A percentile compares a stretch with the other conserved stretches of the same genome.
phyloP scores from a whole-genome alignment of 2,888 invertebrate species.

The Chalcis sispes region DNA sequence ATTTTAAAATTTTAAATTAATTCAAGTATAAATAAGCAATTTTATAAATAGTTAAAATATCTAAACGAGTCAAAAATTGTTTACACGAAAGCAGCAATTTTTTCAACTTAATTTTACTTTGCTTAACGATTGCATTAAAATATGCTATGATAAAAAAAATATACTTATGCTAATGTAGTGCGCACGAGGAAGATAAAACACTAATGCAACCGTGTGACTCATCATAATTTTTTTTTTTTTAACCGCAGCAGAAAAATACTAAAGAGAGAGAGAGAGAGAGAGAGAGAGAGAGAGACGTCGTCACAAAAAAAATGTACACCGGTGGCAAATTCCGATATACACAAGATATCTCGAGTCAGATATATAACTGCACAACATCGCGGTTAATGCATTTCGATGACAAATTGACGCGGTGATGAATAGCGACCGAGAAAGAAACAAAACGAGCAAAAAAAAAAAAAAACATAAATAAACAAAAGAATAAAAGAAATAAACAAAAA shows the following conservation, averaged over 20 bases:
- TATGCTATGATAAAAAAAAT: slow-evolving; percentile 22
- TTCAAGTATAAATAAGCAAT: background rate
- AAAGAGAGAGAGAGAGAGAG: slow-evolving; percentile 9
- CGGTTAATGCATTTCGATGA: slow-evolving; percentile 49
- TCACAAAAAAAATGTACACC: background rate
- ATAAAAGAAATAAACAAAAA: background rate
- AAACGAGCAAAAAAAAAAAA: background rate
- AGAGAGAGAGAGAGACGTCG: background rate
- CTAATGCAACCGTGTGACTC: slow-evolving; percentile 32
- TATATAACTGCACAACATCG: slow-evolving; percentile 7
- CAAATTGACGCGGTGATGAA: slow-evolving; percentile 43
- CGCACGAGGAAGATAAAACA: slow-evolving; percentile 20
- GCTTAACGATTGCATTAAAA: slow-evolving; percentile 33
- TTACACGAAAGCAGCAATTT: slow-evolving; percentile 6
- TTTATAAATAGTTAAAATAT: slow-evolving; percentile 21
- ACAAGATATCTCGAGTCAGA: background rate
- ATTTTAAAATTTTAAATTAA: too few relatives aligned
- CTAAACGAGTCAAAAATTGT: slow-evolving; percentile 10
- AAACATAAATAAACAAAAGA: background rate
- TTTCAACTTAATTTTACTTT: slow-evolving; percentile 14
- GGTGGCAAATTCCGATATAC: slow-evolving; percentile 16
- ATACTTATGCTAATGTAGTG: slow-evolving; percentile 34
- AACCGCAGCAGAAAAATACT: background rate
- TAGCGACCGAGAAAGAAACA: background rate
- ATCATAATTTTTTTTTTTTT: slow-evolving; percentile 18